Percentiles rank a stretch among this genome's conserved stretches.
phyloP scores from a whole-genome alignment of 2,888 invertebrate species.

The Tiliacea citrago region DNA sequence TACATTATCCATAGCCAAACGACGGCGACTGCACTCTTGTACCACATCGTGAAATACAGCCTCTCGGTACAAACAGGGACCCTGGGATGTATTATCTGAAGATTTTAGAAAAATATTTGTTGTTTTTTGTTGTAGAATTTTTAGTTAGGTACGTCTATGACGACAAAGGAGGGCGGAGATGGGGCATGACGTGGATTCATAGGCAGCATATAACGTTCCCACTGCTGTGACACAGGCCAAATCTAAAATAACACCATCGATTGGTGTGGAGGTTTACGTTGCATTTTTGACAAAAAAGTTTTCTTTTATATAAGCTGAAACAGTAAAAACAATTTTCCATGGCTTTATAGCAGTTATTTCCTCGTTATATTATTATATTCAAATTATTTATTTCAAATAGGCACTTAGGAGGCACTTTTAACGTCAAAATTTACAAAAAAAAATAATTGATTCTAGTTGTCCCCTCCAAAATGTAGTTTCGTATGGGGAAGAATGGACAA shows the following conservation, averaged over 20 bases:
- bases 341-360: too few species aligned
- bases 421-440: too few species aligned
- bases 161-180: not conserved
- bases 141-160: too few species aligned
- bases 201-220: not conserved
- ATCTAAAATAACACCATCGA: not conserved
- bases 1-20: constrained; percentile 76
- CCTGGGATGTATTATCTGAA: not conserved
- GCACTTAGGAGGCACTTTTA: too few species aligned
- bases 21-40: constrained; percentile 65
- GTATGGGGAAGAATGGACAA: too few species aligned
- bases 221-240: not conserved
- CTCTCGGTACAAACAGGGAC: not conserved
- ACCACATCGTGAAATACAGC: constrained; percentile 61
- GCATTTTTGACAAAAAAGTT: not conserved
- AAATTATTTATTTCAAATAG: too few species aligned
- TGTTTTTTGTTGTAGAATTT: not conserved
- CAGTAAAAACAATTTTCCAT: not conserved
- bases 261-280: not conserved
- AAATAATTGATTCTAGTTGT: too few species aligned
- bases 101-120: not conserved
- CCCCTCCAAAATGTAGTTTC: too few species aligned
- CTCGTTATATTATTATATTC: too few species aligned
- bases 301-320: not conserved
- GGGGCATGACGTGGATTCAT: not conserved